Conservation (phyloP, 2,797 vertebrate genomes). For the Microctenopoma stevenorrisi region DNA sequence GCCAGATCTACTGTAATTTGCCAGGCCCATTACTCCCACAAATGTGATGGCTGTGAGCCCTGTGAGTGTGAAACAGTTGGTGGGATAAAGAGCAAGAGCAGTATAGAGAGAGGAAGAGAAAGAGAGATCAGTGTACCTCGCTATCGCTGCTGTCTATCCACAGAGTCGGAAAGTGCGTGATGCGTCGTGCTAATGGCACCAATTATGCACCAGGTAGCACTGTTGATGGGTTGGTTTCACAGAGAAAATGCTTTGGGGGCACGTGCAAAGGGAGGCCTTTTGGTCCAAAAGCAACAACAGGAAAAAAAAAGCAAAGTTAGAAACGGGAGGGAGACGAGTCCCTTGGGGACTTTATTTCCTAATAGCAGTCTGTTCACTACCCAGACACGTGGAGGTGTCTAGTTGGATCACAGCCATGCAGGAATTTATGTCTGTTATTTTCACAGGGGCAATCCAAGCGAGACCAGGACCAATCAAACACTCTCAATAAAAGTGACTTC, state of each 20-base stretch:
- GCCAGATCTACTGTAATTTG: slow-evolving; percentile 71
- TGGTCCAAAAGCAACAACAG: slow-evolving; percentile 23
- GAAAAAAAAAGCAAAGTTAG: slow-evolving; percentile 5
- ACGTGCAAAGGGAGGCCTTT: slow-evolving; percentile 11
- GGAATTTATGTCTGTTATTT: slow-evolving; percentile 75
- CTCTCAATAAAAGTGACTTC: slow-evolving; percentile 68
- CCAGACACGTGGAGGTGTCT: slow-evolving; percentile 65
- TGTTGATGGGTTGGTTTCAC: slow-evolving; percentile 58
- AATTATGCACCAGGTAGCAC: slow-evolving; percentile 75
- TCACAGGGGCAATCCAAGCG: slow-evolving; percentile 61
- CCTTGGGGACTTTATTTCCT: slow-evolving; percentile 47
- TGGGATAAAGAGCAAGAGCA: slow-evolving; percentile 48
- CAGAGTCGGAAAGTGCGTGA: slow-evolving; percentile 49
- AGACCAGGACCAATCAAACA: slow-evolving; percentile 66
- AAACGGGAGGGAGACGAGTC: slow-evolving; percentile 49
- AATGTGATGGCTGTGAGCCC: slow-evolving; percentile 68
- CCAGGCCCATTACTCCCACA: slow-evolving; percentile 74
- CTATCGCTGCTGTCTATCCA: slow-evolving; percentile 35
- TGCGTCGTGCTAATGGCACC: slow-evolving; percentile 69
- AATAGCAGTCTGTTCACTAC: slow-evolving; percentile 42
- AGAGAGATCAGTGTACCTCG: slow-evolving; percentile 26
- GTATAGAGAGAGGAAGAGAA: slow-evolving; percentile 15
- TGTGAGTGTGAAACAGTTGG: slow-evolving; percentile 70
- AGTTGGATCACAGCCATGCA: slow-evolving; percentile 50
- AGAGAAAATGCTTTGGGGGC: slow-evolving; percentile 3